A percentile compares a stretch with the other conserved stretches of the same genome.
Evolutionary conservation across 2,113 vertebrate species (phyloP).

Genomic region (Abramis brama): DNA sequence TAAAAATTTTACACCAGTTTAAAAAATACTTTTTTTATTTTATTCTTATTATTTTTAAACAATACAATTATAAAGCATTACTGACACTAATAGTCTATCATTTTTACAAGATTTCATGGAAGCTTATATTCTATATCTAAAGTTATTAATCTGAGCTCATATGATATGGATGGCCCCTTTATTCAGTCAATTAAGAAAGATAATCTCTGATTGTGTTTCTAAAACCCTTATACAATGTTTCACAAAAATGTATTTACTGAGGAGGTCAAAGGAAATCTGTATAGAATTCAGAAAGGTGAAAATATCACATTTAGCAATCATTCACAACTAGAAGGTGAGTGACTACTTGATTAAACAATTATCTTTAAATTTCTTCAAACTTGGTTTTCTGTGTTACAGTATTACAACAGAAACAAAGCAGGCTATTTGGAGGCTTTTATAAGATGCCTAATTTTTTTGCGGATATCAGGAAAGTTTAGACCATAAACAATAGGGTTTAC

Average conservation of each 20-base stretch:
- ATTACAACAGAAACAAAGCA: background rate
- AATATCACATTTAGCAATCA: background rate
- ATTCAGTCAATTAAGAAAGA: too few relatives aligned
- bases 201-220: too few relatives aligned
- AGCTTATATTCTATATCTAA: too few relatives aligned
- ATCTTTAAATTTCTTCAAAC: background rate
- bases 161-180: too few relatives aligned
- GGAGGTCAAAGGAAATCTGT: background rate
- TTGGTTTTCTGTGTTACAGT: background rate
- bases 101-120: too few relatives aligned
- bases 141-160: too few relatives aligned
- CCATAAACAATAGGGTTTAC: slow-evolving; percentile 54
- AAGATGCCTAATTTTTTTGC: background rate
- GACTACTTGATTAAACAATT: background rate
- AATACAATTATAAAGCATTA: too few relatives aligned
- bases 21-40: too few relatives aligned
- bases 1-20: too few relatives aligned
- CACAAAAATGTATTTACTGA: background rate
- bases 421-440: background rate
- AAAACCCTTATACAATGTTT: background rate
- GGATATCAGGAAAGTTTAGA: slow-evolving; percentile 37
- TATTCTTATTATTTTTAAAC: too few relatives aligned
- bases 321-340: background rate
- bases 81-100: too few relatives aligned
- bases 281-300: background rate